A percentile compares a stretch with the other conserved stretches of the same genome.
Conservation (phyloP, 2,113 vertebrate genomes). For the Stictonetta naevosa region DNA sequence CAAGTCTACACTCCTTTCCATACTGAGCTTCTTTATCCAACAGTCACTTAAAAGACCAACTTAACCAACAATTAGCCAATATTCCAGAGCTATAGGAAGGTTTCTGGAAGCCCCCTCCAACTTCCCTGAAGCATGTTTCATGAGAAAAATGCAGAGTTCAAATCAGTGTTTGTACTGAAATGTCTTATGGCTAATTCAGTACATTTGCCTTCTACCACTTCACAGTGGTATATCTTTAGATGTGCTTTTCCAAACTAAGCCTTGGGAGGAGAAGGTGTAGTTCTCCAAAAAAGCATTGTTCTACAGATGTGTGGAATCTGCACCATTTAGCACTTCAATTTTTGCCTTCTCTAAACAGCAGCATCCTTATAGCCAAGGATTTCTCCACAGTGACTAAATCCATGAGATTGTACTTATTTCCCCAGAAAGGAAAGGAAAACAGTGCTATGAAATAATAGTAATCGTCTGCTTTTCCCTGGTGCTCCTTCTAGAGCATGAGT, state of each 20-base stretch:
- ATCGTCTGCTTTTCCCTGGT: background rate
- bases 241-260: background rate
- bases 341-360: background rate
- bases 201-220: background rate
- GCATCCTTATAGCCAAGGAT: background rate
- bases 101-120: background rate
- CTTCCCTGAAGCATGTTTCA: background rate
- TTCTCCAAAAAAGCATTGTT: background rate
- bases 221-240: background rate
- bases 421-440: background rate
- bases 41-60: background rate
- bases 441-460: background rate
- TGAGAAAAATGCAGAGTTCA: background rate
- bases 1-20: background rate
- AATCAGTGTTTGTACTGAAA: background rate
- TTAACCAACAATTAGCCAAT: background rate
- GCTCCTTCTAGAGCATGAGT: background rate
- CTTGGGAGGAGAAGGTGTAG: background rate
- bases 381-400: background rate
- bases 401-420: background rate
- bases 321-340: background rate
- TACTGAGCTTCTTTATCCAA: background rate
- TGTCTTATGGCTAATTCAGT: background rate
- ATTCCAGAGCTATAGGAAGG: background rate
- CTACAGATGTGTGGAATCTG: background rate